A percentile compares a stretch with the other conserved stretches of the same genome.
Evolutionary conservation across 1,140 invertebrate species (phyloP).

Genomic region (Trichonephila inaurata): DNA sequence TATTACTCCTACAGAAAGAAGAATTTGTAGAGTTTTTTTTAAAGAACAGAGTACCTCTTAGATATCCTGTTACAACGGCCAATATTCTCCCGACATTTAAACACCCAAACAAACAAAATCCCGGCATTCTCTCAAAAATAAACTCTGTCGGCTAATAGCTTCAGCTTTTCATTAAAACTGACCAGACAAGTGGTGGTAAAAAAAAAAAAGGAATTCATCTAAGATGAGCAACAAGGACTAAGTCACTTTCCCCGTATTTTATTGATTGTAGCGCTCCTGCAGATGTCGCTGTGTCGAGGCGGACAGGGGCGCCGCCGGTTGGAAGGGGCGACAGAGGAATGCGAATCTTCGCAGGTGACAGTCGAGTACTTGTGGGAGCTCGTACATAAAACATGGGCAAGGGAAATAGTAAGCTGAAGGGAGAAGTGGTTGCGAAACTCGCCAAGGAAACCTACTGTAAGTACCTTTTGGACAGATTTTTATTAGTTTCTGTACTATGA

Average conservation of each 20-base stretch:
- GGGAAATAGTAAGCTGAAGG: constrained; percentile 95
- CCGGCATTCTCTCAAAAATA: not conserved
- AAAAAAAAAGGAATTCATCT: not conserved
- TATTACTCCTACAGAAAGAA: too few species aligned
- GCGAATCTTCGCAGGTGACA: constrained; percentile 69
- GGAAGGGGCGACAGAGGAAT: constrained; percentile 42
- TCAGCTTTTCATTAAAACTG: not conserved
- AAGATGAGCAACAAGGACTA: not conserved
- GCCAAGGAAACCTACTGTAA: constrained; percentile 95
- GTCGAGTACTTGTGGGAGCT: constrained; percentile 60
- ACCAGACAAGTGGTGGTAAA: not conserved
- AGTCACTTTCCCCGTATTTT: constrained; percentile 73
- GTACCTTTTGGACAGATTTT: constrained; percentile 81
- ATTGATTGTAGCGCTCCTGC: constrained; percentile 68
- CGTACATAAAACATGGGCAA: constrained; percentile 86
- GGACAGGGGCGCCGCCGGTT: not conserved
- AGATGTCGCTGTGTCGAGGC: constrained; percentile 65
- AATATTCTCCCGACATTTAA: not conserved
- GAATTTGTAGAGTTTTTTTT: too few species aligned
- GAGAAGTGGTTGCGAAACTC: constrained; percentile 93
- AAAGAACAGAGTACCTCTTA: too few species aligned
- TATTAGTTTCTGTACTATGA: too few species aligned
- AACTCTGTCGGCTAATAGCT: not conserved
- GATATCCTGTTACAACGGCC: too few species aligned
- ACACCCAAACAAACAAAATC: not conserved